Evolutionary conservation across 2,113 vertebrate genomes (phyloP), one percentile per base, ranked within the genome.

Genomic region (Gadus macrocephalus): DNA sequence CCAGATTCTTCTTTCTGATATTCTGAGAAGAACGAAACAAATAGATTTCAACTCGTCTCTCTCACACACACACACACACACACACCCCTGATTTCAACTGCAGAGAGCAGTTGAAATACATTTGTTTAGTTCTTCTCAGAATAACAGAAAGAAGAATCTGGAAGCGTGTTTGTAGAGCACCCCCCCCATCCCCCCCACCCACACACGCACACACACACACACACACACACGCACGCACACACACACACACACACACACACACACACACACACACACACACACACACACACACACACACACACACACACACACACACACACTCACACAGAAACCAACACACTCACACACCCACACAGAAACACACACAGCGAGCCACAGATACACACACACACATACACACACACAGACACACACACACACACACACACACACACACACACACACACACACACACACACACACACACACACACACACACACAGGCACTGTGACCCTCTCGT

Each of bases 331-430:
- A 25, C 22, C 22, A 25, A 42, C 38, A 42, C 38, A 42, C 38
- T 7, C 38, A 42, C 38, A 42, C 38, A 42, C 38, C 5, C 38
- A 42, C 38, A 3, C 38, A 42, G 5, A 42, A 5, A 42, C 38
- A 42, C 38, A 42, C 38, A 42, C 38, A 42, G 1, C 1, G 35
- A 15, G 20, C 5, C 66, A 67, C 66, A 56, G 49, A 67, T 53
- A 56, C 42, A 55, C 66, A 56, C 66, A 68, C 55, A 35, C 67
- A 61, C 67, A 61, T 31, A 38, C 58, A 42, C 28, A 62, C 28
- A 22, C 38, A 61, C 19, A 42, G 19, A 27, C 38, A 53, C 5
- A 49, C 20, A 49, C 58, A 19, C 68, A 38, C 59, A 67, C 66
- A 42, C 68, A 69, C 68, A 62, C 31, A 20, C 53, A 68, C 55